Base-by-base conservation (phyloP, 2,888 invertebrate genomes). In the Dione juno region DNA sequence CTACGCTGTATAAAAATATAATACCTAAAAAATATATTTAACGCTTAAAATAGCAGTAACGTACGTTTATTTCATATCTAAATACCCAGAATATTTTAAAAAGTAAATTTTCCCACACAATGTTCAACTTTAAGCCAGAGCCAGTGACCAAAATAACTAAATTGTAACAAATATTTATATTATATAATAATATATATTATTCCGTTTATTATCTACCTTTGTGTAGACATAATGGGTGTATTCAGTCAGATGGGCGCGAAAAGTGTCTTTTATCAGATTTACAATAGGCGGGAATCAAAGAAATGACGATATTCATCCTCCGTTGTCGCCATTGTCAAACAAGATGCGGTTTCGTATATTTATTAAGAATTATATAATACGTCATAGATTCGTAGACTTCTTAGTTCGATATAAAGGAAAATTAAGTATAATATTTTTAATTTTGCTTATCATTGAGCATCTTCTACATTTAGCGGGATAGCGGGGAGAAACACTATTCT, bases 221-320 rank as follows among this genome's bases (percentile, higher is more conserved):
- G 89, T 92, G 87, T 85, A 82, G 78, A 82, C 83, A 90, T 91
- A 92, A 92, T 91, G 89, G 89, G 88, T 88, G 89, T 91, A 90
- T 90, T 91, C 90, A 91, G 90, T 88, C 90, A 88, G 85, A 88
- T 84, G 81, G 84, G 84, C 84, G 84, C 84, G 84, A 88, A 89
- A 92, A 92, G 90, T 91, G 91, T 92, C 90, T 87, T 91, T 92
- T 92, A 92, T 92, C 91, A 87, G 83, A 77, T 77, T 84, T 82
- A 92, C 91, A 91, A 91, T 90, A 82, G 90, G 78, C 82, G 84
- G 81, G 88, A 92, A 92, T 92, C 92, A 90, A 92, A 92, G 91
- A 92, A 90, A 91, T 90, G 90, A 90, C 85, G 85, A 87, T 88
- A 89, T 87, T 85, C 81, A 68, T 45, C 68, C 61, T 68, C 81